Evolutionary conservation across 2,797 vertebrate species (phyloP).

Genomic region (Sebastes dallii): DNA sequence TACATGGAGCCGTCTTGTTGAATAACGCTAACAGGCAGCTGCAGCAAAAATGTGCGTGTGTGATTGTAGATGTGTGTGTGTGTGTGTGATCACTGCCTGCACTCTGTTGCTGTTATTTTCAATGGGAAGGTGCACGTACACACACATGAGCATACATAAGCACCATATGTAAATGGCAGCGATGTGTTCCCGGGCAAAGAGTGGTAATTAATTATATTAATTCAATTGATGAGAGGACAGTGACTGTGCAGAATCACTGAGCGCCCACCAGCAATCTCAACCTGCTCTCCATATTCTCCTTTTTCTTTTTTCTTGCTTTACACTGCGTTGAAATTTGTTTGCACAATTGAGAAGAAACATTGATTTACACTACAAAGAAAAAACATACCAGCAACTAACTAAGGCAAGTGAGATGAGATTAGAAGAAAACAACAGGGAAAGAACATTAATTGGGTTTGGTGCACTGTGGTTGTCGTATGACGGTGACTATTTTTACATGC

Average conservation of each 20-base stretch:
- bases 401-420: not conserved
- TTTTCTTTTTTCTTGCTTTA: not conserved
- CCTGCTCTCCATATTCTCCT: constrained; percentile 40
- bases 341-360: not conserved
- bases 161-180: constrained; percentile 47
- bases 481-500: not conserved
- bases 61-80: not conserved
- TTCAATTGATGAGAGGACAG: constrained; percentile 75
- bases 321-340: not conserved
- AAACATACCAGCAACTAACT: not conserved
- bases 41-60: constrained; percentile 40
- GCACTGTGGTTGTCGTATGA: not conserved
- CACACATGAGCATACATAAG: not conserved
- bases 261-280: constrained; percentile 40
- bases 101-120: constrained; percentile 63
- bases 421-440: not conserved
- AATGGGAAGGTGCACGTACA: constrained; percentile 31
- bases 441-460: not conserved
- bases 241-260: constrained; percentile 31
- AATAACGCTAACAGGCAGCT: constrained; percentile 66
- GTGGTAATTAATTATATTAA: constrained; percentile 78
- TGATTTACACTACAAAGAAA: not conserved
- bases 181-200: constrained; percentile 62
- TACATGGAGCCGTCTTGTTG: constrained; percentile 56
- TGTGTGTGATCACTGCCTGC: constrained; percentile 12